Conservation (phyloP, 1,140 invertebrate genomes). For the Asbolus verrucosus region DNA sequence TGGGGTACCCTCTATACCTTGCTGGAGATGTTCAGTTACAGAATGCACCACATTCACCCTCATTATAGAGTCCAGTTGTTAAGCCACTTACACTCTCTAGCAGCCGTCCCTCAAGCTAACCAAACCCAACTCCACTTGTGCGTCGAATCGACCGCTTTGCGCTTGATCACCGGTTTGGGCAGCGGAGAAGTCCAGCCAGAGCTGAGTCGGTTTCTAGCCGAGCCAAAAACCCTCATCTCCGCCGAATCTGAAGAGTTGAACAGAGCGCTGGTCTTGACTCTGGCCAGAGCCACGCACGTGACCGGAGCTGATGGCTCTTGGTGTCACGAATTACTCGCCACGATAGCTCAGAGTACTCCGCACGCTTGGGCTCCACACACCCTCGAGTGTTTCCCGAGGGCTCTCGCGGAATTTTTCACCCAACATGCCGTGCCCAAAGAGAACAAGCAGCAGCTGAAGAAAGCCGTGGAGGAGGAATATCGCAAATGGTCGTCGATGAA, state of each 20-base stretch:
- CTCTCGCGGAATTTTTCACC: slow-evolving; percentile 88
- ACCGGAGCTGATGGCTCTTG: slow-evolving; percentile 86
- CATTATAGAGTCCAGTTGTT: slow-evolving; percentile 94
- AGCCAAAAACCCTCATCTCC: slow-evolving; percentile 90
- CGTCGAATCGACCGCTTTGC: slow-evolving; percentile 93
- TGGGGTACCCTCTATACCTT: slow-evolving; percentile 96
- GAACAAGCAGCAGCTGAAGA: slow-evolving; percentile 91
- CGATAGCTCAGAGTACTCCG: slow-evolving; percentile 94
- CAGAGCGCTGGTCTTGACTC: slow-evolving; percentile 88
- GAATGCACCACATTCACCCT: slow-evolving; percentile 95
- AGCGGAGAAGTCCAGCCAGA: slow-evolving; percentile 93
- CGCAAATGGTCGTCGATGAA: slow-evolving; percentile 97
- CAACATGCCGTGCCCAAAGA: slow-evolving; percentile 87
- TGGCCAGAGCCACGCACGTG: slow-evolving; percentile 95
- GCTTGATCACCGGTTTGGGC: slow-evolving; percentile 91
- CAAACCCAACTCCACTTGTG: slow-evolving; percentile 95
- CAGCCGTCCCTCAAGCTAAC: slow-evolving; percentile 91
- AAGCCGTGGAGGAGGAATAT: slow-evolving; percentile 94
- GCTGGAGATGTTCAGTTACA: slow-evolving; percentile 96
- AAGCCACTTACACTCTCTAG: slow-evolving; percentile 88
- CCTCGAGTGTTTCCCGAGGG: slow-evolving; percentile 89
- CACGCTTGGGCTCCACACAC: slow-evolving; percentile 95
- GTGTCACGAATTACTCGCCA: slow-evolving; percentile 90
- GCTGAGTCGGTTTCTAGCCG: slow-evolving; percentile 86
- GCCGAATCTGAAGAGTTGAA: slow-evolving; percentile 96